Evolutionary conservation across 1,140 invertebrate genomes (phyloP).

Genomic region (Cylas formicarius): DNA sequence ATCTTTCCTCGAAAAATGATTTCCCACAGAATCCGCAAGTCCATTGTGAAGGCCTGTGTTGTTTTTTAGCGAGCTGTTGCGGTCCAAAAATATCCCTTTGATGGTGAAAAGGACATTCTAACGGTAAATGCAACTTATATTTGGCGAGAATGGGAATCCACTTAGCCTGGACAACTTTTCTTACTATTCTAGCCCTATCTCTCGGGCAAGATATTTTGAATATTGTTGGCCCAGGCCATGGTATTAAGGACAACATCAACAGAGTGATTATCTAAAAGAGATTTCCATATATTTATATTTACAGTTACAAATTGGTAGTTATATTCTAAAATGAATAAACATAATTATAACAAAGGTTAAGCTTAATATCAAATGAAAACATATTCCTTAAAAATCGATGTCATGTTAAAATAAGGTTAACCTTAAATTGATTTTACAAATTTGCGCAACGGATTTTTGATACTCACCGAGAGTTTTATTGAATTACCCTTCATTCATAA

Average conservation of each 20-base stretch:
- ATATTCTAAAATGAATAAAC: slow-evolving; percentile 4
- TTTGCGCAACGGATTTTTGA: background rate
- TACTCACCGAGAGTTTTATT: slow-evolving; percentile 38
- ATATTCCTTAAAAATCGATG: slow-evolving; percentile 14
- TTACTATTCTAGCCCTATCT: slow-evolving; percentile 81
- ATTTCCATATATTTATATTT: slow-evolving; percentile 7
- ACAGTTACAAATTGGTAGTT: slow-evolving; percentile 2
- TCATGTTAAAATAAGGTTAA: slow-evolving; percentile 1
- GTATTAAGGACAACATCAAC: slow-evolving; percentile 71
- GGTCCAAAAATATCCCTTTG: slow-evolving; percentile 78
- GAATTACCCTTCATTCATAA: slow-evolving; percentile 43
- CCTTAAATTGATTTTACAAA: background rate
- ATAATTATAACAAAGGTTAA: background rate
- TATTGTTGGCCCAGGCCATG: slow-evolving; percentile 77
- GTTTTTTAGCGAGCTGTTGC: slow-evolving; percentile 73
- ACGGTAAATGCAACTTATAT: slow-evolving; percentile 58
- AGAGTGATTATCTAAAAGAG: slow-evolving; percentile 49
- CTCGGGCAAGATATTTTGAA: slow-evolving; percentile 80
- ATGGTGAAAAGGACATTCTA: slow-evolving; percentile 85
- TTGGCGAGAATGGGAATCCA: slow-evolving; percentile 82
- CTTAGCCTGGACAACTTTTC: slow-evolving; percentile 83
- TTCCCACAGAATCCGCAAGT: slow-evolving; percentile 88
- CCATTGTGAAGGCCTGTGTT: slow-evolving; percentile 80
- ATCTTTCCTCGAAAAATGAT: slow-evolving; percentile 82
- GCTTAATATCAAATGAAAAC: slow-evolving; percentile 5